Evolutionary conservation across 2,888 invertebrate species (phyloP).

Genomic region (Periphyllus acericola): DNA sequence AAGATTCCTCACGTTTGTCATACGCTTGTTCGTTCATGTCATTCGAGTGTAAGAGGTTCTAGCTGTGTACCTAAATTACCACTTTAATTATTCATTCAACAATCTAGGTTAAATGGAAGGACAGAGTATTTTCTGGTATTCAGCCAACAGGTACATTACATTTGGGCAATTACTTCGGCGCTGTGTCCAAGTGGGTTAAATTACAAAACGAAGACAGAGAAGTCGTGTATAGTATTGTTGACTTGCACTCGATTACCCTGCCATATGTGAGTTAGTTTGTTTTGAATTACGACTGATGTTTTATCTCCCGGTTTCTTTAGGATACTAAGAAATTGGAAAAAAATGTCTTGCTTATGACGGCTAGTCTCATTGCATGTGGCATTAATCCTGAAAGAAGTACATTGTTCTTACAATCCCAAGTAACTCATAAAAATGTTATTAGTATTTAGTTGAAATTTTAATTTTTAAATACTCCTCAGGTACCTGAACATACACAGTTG

Average conservation of each 20-base stretch:
- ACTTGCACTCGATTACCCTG: conserved; percentile 91
- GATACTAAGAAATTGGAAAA: conserved; percentile 73
- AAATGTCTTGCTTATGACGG: conserved; percentile 81
- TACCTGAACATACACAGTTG: conserved; percentile 86
- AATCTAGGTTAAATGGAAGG: conserved; percentile 55
- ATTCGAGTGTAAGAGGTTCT: conserved; percentile 43
- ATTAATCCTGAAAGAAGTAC: conserved; percentile 83
- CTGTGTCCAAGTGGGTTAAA: conserved; percentile 85
- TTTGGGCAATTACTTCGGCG: conserved; percentile 96
- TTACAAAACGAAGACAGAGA: conserved; percentile 79
- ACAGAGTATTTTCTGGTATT: conserved; percentile 86
- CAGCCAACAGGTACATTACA: conserved; percentile 96
- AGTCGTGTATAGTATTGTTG: conserved; percentile 86
- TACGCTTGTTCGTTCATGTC: conserved; percentile 8
- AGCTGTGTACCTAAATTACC: background rate
- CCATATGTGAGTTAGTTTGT: conserved; percentile 73
- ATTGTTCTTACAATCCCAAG: conserved; percentile 88
- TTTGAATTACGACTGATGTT: conserved; percentile 12
- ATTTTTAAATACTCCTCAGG: conserved; percentile 66
- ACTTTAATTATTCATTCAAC: background rate
- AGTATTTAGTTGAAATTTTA: background rate
- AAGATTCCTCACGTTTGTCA: background rate
- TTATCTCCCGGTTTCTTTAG: conserved; percentile 67
- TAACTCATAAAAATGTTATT: conserved; percentile 65
- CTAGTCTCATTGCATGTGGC: conserved; percentile 89